A percentile compares a stretch with the other conserved stretches of the same genome.
Evolutionary conservation across 2,888 invertebrate genomes (phyloP).

Genomic region (Sarcophaga carnaria): DNA sequence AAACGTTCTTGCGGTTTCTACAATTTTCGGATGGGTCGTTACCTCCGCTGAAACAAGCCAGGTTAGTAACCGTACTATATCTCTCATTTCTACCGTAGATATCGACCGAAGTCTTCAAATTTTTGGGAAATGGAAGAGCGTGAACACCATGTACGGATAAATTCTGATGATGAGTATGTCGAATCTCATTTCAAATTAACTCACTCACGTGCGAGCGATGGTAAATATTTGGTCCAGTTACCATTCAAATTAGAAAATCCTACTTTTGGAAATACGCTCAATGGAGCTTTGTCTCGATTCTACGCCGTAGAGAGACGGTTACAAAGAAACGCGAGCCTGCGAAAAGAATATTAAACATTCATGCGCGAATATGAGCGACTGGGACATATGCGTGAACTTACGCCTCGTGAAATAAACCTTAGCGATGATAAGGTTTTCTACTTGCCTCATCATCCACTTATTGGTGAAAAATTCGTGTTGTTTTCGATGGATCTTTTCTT

Average conservation of each 20-base stretch:
- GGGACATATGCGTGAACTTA: no score
- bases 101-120: slow-evolving; percentile 19
- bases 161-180: no score
- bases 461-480: slow-evolving; percentile 55
- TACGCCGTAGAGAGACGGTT: slow-evolving; percentile 29
- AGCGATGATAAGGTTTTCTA: slow-evolving; percentile 36
- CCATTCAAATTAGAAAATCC: slow-evolving; percentile 36
- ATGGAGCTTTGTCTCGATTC: slow-evolving; percentile 22
- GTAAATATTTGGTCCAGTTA: slow-evolving; percentile 40
- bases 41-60: not conserved
- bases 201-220: slow-evolving; percentile 23
- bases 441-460: slow-evolving; percentile 48
- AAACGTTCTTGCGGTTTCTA: slow-evolving; percentile 8
- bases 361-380: slow-evolving; percentile 26
- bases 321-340: not conserved
- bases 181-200: slow-evolving; percentile 34
- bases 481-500: slow-evolving; percentile 11
- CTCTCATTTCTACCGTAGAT: slow-evolving; percentile 28
- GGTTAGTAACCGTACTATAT: slow-evolving; percentile 2
- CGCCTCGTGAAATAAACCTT: not conserved
- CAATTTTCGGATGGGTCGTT: slow-evolving; percentile 51
- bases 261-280: no score
- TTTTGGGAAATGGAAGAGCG: slow-evolving; percentile 50
- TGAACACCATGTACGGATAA: not conserved
- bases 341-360: slow-evolving; percentile 31